Base-by-base conservation (phyloP, 2,888 invertebrate genomes). In the Malthinus seriepunctatus region DNA sequence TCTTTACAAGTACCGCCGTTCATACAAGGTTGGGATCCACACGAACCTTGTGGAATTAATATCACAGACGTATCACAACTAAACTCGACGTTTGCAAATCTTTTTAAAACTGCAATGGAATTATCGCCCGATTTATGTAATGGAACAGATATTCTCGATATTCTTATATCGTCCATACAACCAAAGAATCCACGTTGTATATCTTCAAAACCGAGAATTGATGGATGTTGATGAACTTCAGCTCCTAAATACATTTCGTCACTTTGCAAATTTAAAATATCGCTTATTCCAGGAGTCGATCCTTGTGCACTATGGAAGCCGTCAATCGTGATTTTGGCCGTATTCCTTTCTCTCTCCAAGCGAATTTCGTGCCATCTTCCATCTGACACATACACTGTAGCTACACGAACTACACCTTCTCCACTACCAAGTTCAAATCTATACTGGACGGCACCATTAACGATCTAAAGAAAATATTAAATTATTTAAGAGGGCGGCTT, bases 401-500 rank as follows among this genome's bases (percentile, higher is more conserved):
- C 85, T 1, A 92, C 89, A 62, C 90, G 84, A 32, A 95, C 89
- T 51, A 89, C 80, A 34, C 93, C 95, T 78, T 91, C 91, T 5
- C 97, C 97, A 65, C 91, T 90, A 12, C 97, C 97, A 66, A 96
- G 85, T 76, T 97, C 93, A 82, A 95, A 94, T 65, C 92, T 86
- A 78, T 94, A 95, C 77, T 93, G 94, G 8, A 95, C 86, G 47
- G 86, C 86, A 0, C 96, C 97, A 76, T 93, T 91, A 11, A 86
- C 87, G 52, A 91, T 83, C 84, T 85, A 69, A 32, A 76, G 48
- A 55, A 49, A 47, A 32, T 32, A 38, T 23, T 9, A 35, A 10
- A 34, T 7, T 34, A 34, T 34, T 12, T n/a, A n/a, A n/a, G n/a
- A n/a, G n/a, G n/a, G n/a, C n/a, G n/a, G n/a, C n/a, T n/a, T n/a